Conservation (phyloP, 2,113 vertebrate species). For the Engystomops pustulosus region DNA sequence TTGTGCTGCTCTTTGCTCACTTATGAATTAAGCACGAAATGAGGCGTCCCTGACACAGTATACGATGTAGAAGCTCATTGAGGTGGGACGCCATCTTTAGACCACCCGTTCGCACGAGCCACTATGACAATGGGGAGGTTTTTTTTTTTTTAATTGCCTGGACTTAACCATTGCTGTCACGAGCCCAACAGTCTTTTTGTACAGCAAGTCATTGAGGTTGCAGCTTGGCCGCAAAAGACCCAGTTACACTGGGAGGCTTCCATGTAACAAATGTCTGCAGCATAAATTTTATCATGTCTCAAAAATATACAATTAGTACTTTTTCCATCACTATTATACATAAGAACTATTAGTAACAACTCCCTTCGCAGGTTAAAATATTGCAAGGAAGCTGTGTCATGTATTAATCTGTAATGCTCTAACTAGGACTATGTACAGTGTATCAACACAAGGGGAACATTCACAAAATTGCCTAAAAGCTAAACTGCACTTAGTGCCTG, state of each 20-base stretch:
- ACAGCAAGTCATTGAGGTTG: slow-evolving; percentile 10
- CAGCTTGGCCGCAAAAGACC: background rate
- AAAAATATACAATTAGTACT: slow-evolving; percentile 37
- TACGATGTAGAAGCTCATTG: background rate
- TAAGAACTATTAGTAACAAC: slow-evolving; percentile 21
- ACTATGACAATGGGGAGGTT: background rate
- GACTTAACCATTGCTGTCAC: slow-evolving; percentile 3
- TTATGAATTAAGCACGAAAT: background rate
- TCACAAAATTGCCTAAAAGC: no score
- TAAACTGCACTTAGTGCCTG: no score
- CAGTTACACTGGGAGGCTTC: slow-evolving; percentile 22
- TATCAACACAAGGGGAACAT: slow-evolving; percentile 26
- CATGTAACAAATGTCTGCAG: slow-evolving; percentile 31
- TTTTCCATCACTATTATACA: slow-evolving; percentile 7
- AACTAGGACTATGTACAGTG: slow-evolving; percentile 48
- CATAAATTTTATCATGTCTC: slow-evolving; percentile 8
- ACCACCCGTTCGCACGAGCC: background rate
- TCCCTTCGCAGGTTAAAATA: slow-evolving; percentile 55
- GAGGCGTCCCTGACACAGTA: background rate
- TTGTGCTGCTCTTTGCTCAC: background rate
- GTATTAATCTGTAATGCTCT: slow-evolving; percentile 30
- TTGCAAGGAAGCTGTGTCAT: slow-evolving; percentile 35
- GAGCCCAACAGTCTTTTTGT: slow-evolving; percentile 5
- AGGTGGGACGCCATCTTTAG: background rate
- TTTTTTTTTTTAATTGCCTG: background rate